A percentile compares a stretch with the other conserved stretches of the same genome.
These are phyloP conservation scores for Drosophila nr. perissopoda DNA, from an alignment of 2,888 invertebrate genomes.

Conservation along the genomic window DNA sequence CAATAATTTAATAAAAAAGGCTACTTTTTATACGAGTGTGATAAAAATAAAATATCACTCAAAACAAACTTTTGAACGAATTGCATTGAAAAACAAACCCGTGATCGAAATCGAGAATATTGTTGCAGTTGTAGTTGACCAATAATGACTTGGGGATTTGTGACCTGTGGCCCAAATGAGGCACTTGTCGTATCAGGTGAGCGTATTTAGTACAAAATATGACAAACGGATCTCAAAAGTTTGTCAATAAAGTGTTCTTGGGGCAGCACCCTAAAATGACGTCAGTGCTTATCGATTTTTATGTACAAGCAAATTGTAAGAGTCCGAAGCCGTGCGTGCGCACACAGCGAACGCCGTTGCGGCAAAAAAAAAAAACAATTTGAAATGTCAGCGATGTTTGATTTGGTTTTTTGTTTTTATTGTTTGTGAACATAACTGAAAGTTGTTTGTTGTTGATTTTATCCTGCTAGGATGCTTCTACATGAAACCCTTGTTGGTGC, in stretches of 20 bases:
- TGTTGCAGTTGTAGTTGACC: slow-evolving; percentile 6
- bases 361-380: slow-evolving; percentile 16
- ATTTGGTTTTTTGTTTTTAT: slow-evolving; percentile 22
- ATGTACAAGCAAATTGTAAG: slow-evolving; percentile 54
- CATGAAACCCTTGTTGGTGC: slow-evolving; percentile 95
- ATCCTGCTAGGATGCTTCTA: slow-evolving; percentile 94
- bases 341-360: slow-evolving; percentile 58
- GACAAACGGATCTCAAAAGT: not conserved
- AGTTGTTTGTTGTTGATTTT: not conserved
- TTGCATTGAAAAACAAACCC: slow-evolving; percentile 10
- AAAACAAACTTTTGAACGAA: slow-evolving; percentile 3
- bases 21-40: slow-evolving; percentile 8
- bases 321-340: slow-evolving; percentile 57
- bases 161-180: slow-evolving; percentile 97
- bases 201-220: slow-evolving; percentile 34
- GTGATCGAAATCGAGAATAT: slow-evolving; percentile 21
- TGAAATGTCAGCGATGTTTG: not conserved
- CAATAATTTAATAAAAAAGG: not conserved
- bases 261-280: slow-evolving; percentile 65
- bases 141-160: slow-evolving; percentile 93
- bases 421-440: slow-evolving; percentile 40
- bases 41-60: slow-evolving; percentile 9
- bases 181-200: slow-evolving; percentile 97
- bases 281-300: slow-evolving; percentile 79
- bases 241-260: slow-evolving; percentile 23